These are phyloP conservation scores for Heliconius hewitsoni DNA, from an alignment of 1,140 invertebrate genomes.

Conservation along the genomic window DNA sequence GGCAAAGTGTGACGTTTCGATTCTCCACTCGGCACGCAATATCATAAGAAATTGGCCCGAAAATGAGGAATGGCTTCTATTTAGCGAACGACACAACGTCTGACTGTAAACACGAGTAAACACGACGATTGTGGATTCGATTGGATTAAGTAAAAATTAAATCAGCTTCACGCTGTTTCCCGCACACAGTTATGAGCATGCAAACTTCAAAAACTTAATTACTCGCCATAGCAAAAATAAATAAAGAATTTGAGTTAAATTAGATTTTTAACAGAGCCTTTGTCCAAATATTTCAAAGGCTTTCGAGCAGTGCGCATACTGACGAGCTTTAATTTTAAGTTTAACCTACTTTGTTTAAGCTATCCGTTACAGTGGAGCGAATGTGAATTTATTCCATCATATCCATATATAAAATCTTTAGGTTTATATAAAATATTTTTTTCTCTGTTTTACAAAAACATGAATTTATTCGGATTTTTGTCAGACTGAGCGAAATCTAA, in stretches of 20 bases:
- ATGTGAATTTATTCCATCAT: conserved; percentile 5
- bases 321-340: conserved; percentile 12
- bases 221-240: neutral
- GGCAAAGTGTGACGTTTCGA: too few relatives aligned
- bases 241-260: conserved; percentile 11
- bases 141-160: too few relatives aligned
- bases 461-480: too few relatives aligned
- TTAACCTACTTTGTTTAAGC: conserved; percentile 12
- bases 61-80: too few relatives aligned
- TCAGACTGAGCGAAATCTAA: too few relatives aligned
- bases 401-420: neutral
- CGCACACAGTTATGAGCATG: neutral
- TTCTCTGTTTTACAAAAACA: too few relatives aligned
- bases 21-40: too few relatives aligned
- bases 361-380: neutral
- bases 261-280: conserved; percentile 2
- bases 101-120: too few relatives aligned
- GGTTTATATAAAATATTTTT: neutral
- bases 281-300: conserved; percentile 14
- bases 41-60: too few relatives aligned
- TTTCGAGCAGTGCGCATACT: conserved; percentile 4
- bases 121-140: too few relatives aligned
- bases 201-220: neutral
- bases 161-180: too few relatives aligned
- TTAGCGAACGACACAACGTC: too few relatives aligned